A percentile compares a stretch with the other conserved stretches of the same genome.
Evolutionary conservation across 2,888 invertebrate species (phyloP).

Genomic region (Lomographa bimaculata): DNA sequence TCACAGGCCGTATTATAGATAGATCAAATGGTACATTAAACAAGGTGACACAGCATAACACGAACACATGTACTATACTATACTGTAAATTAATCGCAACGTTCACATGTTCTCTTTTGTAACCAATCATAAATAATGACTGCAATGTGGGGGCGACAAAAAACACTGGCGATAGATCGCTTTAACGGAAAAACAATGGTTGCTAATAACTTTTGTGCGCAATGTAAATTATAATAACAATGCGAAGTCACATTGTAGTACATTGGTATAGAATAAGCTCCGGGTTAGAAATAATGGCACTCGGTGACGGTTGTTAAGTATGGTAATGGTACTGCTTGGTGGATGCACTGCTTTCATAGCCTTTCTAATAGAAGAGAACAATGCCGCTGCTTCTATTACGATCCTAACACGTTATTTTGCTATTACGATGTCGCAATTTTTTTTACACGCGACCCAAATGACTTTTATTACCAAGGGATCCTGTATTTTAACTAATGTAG

Average conservation of each 20-base stretch:
- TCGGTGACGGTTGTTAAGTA: slow-evolving; percentile 34
- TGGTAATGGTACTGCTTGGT: slow-evolving; percentile 29
- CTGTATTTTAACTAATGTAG: no score
- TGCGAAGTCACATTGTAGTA: slow-evolving; percentile 34
- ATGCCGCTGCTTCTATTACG: slow-evolving; percentile 4
- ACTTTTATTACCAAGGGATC: no score
- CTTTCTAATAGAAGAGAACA: slow-evolving; percentile 33
- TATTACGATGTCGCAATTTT: neutral
- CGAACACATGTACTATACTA: slow-evolving; percentile 4
- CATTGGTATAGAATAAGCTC: slow-evolving; percentile 23
- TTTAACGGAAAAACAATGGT: slow-evolving; percentile 37
- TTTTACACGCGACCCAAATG: no score
- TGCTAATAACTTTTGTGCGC: slow-evolving; percentile 35
- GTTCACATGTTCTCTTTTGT: slow-evolving; percentile 23
- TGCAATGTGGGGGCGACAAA: slow-evolving; percentile 29
- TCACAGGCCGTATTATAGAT: slow-evolving; percentile 16
- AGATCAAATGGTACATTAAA: slow-evolving; percentile 22
- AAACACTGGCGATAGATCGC: slow-evolving; percentile 35
- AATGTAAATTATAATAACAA: slow-evolving; percentile 39
- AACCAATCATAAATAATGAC: slow-evolving; percentile 17
- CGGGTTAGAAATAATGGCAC: slow-evolving; percentile 26
- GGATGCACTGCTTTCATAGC: slow-evolving; percentile 31
- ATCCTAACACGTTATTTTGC: no score
- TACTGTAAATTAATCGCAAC: slow-evolving; percentile 17
- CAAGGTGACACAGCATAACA: slow-evolving; percentile 12